Evolutionary conservation across 1,140 invertebrate genomes (phyloP), one percentile per base, ranked within the genome.

Genomic region (Diploscapter pachys): DNA sequence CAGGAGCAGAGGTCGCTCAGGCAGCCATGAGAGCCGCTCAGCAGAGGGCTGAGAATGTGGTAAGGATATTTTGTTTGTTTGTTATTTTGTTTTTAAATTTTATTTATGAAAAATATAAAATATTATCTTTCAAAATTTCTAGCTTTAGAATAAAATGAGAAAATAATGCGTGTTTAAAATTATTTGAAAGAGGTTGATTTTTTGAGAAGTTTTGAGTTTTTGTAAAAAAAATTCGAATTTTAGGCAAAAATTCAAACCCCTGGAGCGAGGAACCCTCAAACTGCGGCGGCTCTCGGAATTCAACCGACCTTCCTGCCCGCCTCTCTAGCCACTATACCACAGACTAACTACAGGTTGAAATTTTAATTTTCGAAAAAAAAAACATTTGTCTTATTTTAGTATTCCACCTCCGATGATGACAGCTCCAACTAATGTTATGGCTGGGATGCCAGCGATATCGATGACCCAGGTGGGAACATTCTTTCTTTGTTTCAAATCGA

Each of bases 1-100:
- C 73, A 31, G 73, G 73, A 6, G 65, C 66, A 31, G 73, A 74
- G 56, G 59, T 74, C 8, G 65, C 73, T 11, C 63, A 65, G 5
- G 65, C 73, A 11, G 73, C 73, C n/a, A 68, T 68, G 66, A 50
- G 66, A 52, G 52, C 56, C 13, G 66, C 66, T 6, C 66, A 68
- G 51, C 9, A 68, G 9, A 50, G 51, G 31, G 31, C 31, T 31
- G 31, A 31, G 31, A 31, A 31, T 31, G 31, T 31, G 31, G 31
- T 31, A 31, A 54, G 66, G 66, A 68, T n/a, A n/a, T n/a, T n/a
- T n/a, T n/a, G n/a, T n/a, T n/a, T n/a, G n/a, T n/a, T n/a, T n/a
- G n/a, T n/a, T n/a, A n/a, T n/a, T n/a, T n/a, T n/a, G n/a, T n/a
- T n/a, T n/a, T n/a, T n/a, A n/a, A n/a, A n/a, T n/a, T n/a, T n/a